Percentiles rank a stretch among this genome's conserved stretches.
These are phyloP conservation scores for Cybosia mesomella DNA, from an alignment of 2,888 invertebrate genomes.

Conservation along the genomic window DNA sequence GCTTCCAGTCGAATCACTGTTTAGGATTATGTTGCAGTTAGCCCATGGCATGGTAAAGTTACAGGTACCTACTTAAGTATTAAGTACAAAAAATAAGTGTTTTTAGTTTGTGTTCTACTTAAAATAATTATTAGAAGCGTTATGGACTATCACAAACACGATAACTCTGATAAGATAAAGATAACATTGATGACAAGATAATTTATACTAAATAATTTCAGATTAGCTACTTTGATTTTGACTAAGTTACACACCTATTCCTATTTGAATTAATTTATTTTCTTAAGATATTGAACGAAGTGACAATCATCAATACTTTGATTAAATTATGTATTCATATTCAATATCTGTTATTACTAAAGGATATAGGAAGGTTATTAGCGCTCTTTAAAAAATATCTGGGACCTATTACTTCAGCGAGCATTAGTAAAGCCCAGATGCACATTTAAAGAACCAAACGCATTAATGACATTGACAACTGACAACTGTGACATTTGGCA, in stretches of 20 bases:
- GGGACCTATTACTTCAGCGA: too few relatives aligned
- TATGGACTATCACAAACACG: constrained; percentile 30
- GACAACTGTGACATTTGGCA: constrained; percentile 38
- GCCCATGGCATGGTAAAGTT: constrained; percentile 67
- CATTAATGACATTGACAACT: constrained; percentile 26
- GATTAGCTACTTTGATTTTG: constrained; percentile 25
- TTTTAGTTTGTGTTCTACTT: constrained; percentile 19
- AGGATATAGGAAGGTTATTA: too few relatives aligned
- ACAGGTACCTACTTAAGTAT: neutral
- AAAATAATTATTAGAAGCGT: constrained; percentile 29
- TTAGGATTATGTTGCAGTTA: constrained; percentile 66
- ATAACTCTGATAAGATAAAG: constrained; percentile 44
- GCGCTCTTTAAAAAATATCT: too few relatives aligned
- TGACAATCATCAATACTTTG: neutral
- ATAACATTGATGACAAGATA: constrained; percentile 47
- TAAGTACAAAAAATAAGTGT: constrained; percentile 24
- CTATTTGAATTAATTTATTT: neutral
- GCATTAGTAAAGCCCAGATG: too few relatives aligned
- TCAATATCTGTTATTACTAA: too few relatives aligned
- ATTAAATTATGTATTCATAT: too few relatives aligned
- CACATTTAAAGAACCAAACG: constrained; percentile 35
- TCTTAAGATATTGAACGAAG: neutral
- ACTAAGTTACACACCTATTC: neutral
- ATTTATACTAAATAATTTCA: constrained; percentile 27
- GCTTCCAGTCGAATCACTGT: constrained; percentile 71